Evolutionary conservation across 2,888 invertebrate species (phyloP).

Genomic region (Formica aserva): DNA sequence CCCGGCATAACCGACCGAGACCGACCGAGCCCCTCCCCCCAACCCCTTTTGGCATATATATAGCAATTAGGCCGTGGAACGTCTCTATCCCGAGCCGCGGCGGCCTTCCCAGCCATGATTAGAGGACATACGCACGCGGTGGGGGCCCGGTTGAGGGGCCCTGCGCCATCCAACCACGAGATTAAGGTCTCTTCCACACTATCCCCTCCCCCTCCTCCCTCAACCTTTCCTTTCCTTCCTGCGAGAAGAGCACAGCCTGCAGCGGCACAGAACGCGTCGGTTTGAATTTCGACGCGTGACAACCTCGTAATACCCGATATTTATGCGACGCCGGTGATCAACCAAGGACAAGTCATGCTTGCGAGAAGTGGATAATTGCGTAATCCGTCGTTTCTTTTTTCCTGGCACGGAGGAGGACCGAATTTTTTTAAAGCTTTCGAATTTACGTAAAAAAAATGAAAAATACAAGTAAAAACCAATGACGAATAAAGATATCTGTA

Average conservation of each 20-base stretch:
- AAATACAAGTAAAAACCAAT: background rate
- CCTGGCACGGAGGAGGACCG: background rate
- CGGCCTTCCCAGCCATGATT: conserved; percentile 82
- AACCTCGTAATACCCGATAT: conserved; percentile 63
- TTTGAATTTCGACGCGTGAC: conserved; percentile 60
- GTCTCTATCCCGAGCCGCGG: conserved; percentile 80
- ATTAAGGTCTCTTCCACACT: conserved; percentile 74
- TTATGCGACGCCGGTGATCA: conserved; percentile 56
- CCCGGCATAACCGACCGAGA: conserved; percentile 74
- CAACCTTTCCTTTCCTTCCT: conserved; percentile 22
- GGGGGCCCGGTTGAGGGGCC: conserved; percentile 61
- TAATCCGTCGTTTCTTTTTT: conserved; percentile 17
- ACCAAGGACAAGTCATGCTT: conserved; percentile 46
- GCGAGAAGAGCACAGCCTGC: conserved; percentile 39
- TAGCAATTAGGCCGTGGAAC: conserved; percentile 82
- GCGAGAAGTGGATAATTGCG: conserved; percentile 49
- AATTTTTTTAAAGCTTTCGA: background rate
- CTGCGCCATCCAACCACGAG: conserved; percentile 60
- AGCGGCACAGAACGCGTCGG: conserved; percentile 32
- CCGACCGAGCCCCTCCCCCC: conserved; percentile 56
- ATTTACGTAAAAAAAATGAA: background rate
- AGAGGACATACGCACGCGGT: conserved; percentile 79
- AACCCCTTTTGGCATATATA: conserved; percentile 75
- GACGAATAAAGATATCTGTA: conserved; percentile 20
- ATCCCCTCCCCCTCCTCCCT: background rate